phyloP scores from a whole-genome alignment of 1,140 invertebrate species.

The Cydia pomonella region DNA sequence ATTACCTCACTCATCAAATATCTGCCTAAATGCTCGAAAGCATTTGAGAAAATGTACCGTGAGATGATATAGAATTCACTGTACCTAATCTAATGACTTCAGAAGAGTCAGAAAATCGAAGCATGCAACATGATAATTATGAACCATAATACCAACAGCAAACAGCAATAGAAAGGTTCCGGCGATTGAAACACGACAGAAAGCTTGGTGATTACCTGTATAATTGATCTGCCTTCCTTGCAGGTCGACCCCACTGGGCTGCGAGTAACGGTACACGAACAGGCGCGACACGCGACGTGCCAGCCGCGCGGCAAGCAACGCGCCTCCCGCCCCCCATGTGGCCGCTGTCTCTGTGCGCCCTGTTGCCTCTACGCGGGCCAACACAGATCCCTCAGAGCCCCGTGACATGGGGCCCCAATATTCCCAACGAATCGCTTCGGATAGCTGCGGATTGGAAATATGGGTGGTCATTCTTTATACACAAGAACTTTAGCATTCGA shows the following conservation, averaged over 20 bases:
- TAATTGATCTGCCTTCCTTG: slow-evolving; percentile 72
- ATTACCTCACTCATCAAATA: too few species aligned
- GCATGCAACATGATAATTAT: too few species aligned
- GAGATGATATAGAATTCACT: too few species aligned
- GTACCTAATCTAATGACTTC: too few species aligned
- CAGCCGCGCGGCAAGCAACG: slow-evolving; percentile 67
- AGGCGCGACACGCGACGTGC: slow-evolving; percentile 62
- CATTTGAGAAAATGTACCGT: too few species aligned
- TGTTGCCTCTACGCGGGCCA: slow-evolving; percentile 62
- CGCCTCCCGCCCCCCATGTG: slow-evolving; percentile 73
- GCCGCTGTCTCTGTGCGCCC: slow-evolving; percentile 69
- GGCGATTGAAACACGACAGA: too few species aligned
- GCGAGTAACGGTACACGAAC: slow-evolving; percentile 69
- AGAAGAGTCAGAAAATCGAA: too few species aligned
- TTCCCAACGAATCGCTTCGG: slow-evolving; percentile 64
- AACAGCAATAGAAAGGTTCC: too few species aligned
- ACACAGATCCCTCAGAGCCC: slow-evolving; percentile 48
- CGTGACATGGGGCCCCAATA: slow-evolving; percentile 54
- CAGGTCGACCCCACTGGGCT: slow-evolving; percentile 71
- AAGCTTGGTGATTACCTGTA: slow-evolving; percentile 49
- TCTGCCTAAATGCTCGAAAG: too few species aligned
- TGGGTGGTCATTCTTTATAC: too few species aligned
- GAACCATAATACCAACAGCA: too few species aligned
- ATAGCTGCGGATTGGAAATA: slow-evolving; percentile 43
- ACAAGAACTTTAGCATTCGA: too few species aligned